A percentile compares a stretch with the other conserved stretches of the same genome.
These are phyloP conservation scores for Acrossocheilus fasciatus DNA, from an alignment of 2,797 vertebrate species.

Conservation along the genomic window DNA sequence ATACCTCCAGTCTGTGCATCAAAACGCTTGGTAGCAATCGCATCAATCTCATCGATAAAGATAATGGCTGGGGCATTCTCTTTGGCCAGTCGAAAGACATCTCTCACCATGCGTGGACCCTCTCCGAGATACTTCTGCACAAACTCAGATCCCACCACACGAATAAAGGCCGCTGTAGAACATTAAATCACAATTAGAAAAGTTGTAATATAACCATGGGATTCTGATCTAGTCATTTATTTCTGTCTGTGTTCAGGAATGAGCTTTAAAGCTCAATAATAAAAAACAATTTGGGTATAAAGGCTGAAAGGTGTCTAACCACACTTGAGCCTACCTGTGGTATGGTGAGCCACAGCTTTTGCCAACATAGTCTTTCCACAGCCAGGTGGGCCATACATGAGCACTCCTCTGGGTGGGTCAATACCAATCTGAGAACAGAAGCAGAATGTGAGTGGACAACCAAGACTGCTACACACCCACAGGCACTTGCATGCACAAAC, in stretches of 20 bases:
- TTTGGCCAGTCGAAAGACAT: conserved; percentile 96
- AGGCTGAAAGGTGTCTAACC: background rate
- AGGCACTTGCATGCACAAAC: background rate
- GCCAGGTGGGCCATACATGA: conserved; percentile 95
- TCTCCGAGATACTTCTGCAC: conserved; percentile 97
- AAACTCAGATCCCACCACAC: conserved; percentile 94
- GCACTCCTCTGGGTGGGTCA: conserved; percentile 91
- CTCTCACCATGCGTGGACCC: conserved; percentile 94
- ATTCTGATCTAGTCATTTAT: background rate
- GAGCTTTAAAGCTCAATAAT: background rate
- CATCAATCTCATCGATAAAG: conserved; percentile 97
- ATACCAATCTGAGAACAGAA: conserved; percentile 86
- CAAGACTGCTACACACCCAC: background rate
- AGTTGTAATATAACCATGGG: background rate
- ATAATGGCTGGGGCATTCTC: conserved; percentile 97
- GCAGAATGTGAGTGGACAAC: background rate
- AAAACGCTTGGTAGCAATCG: conserved; percentile 95
- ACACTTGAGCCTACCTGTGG: conserved; percentile 81
- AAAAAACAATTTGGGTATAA: background rate
- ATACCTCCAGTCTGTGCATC: conserved; percentile 93
- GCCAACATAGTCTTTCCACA: conserved; percentile 97
- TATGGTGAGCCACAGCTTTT: conserved; percentile 95
- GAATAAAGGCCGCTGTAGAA: conserved; percentile 90
- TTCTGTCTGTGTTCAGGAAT: background rate
- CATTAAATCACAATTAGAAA: background rate